These are phyloP conservation scores for Vulpes lagopus DNA, from an alignment of 2,113 vertebrate species.

Conservation along the genomic window DNA sequence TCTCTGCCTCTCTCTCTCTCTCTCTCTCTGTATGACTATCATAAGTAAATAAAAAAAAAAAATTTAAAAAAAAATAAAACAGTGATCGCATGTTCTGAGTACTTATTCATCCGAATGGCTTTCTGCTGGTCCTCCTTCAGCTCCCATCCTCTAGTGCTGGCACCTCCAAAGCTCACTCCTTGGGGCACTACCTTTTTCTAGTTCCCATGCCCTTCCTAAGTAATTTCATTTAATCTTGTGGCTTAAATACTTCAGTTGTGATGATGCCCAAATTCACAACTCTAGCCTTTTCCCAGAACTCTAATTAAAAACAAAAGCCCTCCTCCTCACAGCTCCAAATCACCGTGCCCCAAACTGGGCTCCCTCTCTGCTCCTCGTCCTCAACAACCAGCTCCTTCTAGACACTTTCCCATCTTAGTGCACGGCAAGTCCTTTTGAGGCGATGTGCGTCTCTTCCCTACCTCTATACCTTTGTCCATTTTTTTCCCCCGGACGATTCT, in stretches of 20 bases:
- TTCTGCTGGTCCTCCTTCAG: neutral
- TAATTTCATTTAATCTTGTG: neutral
- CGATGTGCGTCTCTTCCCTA: neutral
- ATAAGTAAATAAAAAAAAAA: too few species aligned
- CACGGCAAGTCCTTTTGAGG: neutral
- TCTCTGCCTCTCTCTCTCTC: too few species aligned
- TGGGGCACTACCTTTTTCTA: neutral
- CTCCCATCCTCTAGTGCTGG: neutral
- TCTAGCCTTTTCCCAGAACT: neutral
- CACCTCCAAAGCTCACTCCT: neutral
- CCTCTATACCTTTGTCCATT: neutral
- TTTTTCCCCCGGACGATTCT: neutral
- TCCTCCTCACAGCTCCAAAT: neutral
- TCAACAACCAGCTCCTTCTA: neutral
- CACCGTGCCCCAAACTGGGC: neutral
- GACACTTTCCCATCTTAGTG: neutral
- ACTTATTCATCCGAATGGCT: accelerated
- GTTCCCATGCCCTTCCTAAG: neutral
- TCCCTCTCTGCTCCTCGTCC: neutral
- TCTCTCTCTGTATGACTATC: too few species aligned
- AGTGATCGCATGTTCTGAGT: too few species aligned
- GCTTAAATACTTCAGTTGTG: neutral
- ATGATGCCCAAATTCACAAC: neutral
- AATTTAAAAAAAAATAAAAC: neutral
- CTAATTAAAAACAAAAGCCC: neutral